Evolutionary conservation across 2,888 invertebrate genomes (phyloP), one percentile per base, ranked within the genome.

Genomic region (Pammene fasciana): DNA sequence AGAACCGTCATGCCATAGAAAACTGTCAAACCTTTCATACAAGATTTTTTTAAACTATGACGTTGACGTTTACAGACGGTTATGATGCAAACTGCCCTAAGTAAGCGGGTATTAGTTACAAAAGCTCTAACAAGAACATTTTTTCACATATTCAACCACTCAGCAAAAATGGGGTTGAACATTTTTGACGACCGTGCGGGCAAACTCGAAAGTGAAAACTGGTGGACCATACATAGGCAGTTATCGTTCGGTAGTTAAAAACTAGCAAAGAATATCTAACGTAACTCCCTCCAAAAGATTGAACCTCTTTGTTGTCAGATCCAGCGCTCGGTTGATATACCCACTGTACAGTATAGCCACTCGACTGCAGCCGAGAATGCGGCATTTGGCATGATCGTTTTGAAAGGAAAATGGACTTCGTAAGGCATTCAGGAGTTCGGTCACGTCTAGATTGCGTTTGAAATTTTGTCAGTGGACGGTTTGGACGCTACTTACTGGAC

Each of bases 291-390:
- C 45, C 61, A 36, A 61, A 67, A 61, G 61, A 61, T 67, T 55
- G 61, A 46, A 67, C 55, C 55, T 61, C 60, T 67, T 67, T 67
- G 61, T 26, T 61, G 61, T 61, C 67, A 36, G 18, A 26, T 16
- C 45, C 68, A 57, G 50, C 48, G 26, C 45, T 48, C 56, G 54
- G 13, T 54, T 64, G 56, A 62, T 62, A 55, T 46, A 61, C 55
- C 55, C 43, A 13, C 18, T 50, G 18, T 54, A 34, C 34, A 0
- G 11, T 43, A 43, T 43, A 43, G 43, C 45, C 26, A 46, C 46
- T 60, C 45, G 41, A 55, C 38, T 45, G 54, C 55, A 56, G 60
- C 60, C 60, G 54, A 41, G 41, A 55, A 48, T 36, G 26, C 59
- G 54, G 38, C 60, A 41, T 48, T 48, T 48, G 38, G 46, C 26